phyloP scores from a whole-genome alignment of 2,797 vertebrate species.

The Ctenopoma multispine region DNA sequence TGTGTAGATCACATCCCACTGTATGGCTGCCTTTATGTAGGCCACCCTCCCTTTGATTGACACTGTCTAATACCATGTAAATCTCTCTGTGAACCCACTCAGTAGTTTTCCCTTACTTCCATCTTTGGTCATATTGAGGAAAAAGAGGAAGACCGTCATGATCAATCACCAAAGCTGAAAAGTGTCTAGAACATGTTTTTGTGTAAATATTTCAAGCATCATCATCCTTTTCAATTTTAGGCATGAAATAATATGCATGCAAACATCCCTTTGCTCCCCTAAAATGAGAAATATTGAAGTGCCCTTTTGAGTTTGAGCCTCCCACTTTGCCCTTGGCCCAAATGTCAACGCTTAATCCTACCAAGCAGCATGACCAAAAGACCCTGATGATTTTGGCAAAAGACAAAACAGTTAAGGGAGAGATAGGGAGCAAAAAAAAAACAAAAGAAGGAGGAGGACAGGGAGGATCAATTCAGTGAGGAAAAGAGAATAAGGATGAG shows the following conservation, averaged over 20 bases:
- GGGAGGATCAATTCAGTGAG: not conserved
- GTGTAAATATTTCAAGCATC: not conserved
- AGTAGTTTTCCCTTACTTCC: conserved; percentile 47
- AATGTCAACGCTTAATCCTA: conserved; percentile 60
- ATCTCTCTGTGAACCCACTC: conserved; percentile 51
- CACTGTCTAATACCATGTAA: conserved; percentile 69
- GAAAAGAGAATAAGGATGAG: conserved; percentile 16
- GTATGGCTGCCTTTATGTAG: conserved; percentile 74
- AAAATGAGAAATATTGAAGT: conserved; percentile 28
- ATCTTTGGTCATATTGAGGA: conserved; percentile 52
- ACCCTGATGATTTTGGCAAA: conserved; percentile 49
- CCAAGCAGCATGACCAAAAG: conserved; percentile 37
- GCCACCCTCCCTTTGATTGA: conserved; percentile 59
- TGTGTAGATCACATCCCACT: conserved; percentile 67
- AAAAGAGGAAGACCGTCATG: conserved; percentile 9
- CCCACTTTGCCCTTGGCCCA: conserved; percentile 31
- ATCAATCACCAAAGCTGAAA: not conserved
- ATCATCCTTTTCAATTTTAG: not conserved
- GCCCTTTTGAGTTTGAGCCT: conserved; percentile 33
- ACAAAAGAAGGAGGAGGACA: conserved; percentile 6
- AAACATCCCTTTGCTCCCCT: not conserved
- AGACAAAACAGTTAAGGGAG: conserved; percentile 25
- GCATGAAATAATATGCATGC: conserved; percentile 25
- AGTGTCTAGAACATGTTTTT: not conserved
- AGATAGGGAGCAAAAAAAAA: conserved; percentile 14